Percentiles rank a stretch among this genome's conserved stretches.
Evolutionary conservation across 1,140 invertebrate species (phyloP).

Genomic region (Procambarus clarkii): DNA sequence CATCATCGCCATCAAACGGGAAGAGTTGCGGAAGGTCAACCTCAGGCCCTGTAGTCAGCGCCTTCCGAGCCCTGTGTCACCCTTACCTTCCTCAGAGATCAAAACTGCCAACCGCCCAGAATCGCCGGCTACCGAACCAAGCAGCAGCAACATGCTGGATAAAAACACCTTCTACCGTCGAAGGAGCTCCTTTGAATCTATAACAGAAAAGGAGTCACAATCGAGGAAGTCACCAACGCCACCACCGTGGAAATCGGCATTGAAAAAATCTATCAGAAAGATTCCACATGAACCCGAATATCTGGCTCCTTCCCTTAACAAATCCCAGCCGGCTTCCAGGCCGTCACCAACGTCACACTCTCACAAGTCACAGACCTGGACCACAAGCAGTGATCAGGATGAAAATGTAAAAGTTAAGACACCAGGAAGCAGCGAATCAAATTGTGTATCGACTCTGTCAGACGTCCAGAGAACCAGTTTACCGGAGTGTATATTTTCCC

Average conservation of each 20-base stretch:
- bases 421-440: not conserved
- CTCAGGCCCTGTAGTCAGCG: constrained; percentile 42
- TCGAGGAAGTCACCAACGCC: not conserved
- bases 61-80: constrained; percentile 13
- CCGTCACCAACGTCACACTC: not conserved
- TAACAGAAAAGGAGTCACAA: not conserved
- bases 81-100: constrained; percentile 19
- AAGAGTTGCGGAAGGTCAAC: constrained; percentile 36
- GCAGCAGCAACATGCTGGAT: not conserved
- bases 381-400: not conserved
- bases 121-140: not conserved
- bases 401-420: not conserved
- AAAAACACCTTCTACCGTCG: not conserved
- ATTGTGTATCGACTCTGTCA: not conserved
- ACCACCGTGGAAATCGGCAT: not conserved
- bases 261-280: constrained; percentile 11
- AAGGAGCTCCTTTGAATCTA: not conserved
- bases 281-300: constrained; percentile 54
- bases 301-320: constrained; percentile 28
- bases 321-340: not conserved
- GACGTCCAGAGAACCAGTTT: not conserved
- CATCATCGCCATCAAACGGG: constrained; percentile 36
- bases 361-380: not conserved
- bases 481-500: constrained; percentile 39
- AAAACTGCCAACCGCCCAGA: constrained; percentile 34